Conservation (phyloP, 2,888 invertebrate species). For the Eumerus sabulonum region DNA sequence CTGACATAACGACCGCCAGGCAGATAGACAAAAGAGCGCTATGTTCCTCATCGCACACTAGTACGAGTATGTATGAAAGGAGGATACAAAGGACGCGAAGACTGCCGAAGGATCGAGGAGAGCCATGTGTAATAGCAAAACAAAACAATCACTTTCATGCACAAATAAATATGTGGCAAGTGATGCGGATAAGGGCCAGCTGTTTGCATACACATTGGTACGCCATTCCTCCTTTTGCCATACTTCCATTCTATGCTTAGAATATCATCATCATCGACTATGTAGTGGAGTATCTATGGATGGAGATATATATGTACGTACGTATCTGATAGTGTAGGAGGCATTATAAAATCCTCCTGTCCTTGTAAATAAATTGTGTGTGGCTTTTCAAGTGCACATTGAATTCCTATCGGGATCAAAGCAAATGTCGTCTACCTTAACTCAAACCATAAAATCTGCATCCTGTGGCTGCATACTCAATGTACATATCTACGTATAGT, state of each 20-base stretch:
- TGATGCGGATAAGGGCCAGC: constrained; percentile 67
- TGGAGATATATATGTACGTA: too few relatives aligned
- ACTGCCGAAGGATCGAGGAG: too few relatives aligned
- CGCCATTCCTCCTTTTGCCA: too few relatives aligned
- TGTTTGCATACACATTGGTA: constrained; percentile 60
- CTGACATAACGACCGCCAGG: too few relatives aligned
- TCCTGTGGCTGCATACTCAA: constrained; percentile 32
- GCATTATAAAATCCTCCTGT: constrained; percentile 61
- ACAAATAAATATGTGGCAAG: constrained; percentile 68
- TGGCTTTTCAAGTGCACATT: constrained; percentile 58
- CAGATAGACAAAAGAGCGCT: too few relatives aligned
- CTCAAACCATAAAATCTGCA: not conserved
- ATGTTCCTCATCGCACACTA: too few relatives aligned
- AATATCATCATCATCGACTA: constrained; percentile 3
- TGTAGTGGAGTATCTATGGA: too few relatives aligned
- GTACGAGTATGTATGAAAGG: too few relatives aligned
- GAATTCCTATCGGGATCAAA: constrained; percentile 44
- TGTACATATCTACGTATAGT: constrained; percentile 22
- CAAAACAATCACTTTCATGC: constrained; percentile 67
- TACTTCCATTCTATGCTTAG: not conserved
- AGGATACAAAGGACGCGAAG: too few relatives aligned
- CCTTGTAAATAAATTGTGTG: constrained; percentile 65
- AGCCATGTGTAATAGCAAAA: constrained; percentile 41
- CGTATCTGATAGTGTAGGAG: too few relatives aligned
- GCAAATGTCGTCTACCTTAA: constrained; percentile 13